Evolutionary conservation across 2,797 vertebrate genomes (phyloP), one percentile per base, ranked within the genome.

Genomic region (Tiaroga cobitis): DNA sequence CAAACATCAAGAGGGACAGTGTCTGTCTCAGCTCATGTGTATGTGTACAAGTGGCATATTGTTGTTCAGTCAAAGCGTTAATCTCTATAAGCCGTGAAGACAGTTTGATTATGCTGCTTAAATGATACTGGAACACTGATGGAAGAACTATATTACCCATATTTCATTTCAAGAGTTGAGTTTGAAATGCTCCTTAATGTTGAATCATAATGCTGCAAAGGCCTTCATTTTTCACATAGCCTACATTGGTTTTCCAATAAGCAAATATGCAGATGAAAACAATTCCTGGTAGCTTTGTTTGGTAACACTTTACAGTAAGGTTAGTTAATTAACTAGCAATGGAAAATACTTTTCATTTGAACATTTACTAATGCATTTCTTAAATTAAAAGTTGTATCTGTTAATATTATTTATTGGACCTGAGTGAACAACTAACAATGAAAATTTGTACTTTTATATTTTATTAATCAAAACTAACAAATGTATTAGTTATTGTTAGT

Each of bases 11-110:
- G 85, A 80, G 81, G 85, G 61, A 75, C 80, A 85, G 70, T 59
- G 68, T 87, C 43, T 83, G 79, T 83, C 75, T 88, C 34, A 51
- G 69, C 54, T 51, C 79, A 26, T 82, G 63, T 81, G 77, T 82
- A 63, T 81, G 49, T 77, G 73, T 34, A 82, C 86, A 81, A 88
- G 84, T 88, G 81, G 87, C 92, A 91, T 90, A 89, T 91, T 91
- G 90, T 81, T 76, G 83, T 83, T 87, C 51, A 90, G 70, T 90
- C 74, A 90, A 82, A 91, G 86, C 88, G 87, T 79, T 90, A 79
- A 83, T 46, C 85, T 67, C 82, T 85, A 37, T 37, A 56, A 85
- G 80, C 34, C 67, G 37, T 77, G 85, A 77, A 88, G 87, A 84
- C 73, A 83, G 82, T 72, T 83, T 81, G 41, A 69, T 86, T 77